A percentile compares a stretch with the other conserved stretches of the same genome.
Evolutionary conservation across 1,140 invertebrate species (phyloP).

Genomic region (Aphis craccivora): DNA sequence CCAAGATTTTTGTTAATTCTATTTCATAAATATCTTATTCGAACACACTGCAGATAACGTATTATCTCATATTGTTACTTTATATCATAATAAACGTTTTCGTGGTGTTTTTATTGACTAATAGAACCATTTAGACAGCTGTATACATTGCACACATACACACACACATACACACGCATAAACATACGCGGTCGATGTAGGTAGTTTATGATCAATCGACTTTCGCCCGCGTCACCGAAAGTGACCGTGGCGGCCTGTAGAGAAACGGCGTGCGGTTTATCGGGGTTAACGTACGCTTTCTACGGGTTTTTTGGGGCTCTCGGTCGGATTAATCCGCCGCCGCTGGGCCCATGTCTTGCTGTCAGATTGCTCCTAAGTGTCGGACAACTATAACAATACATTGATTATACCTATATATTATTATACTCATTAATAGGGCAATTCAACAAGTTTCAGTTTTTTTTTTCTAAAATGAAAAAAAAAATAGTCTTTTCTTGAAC

Average conservation of each 20-base stretch:
- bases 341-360: not conserved
- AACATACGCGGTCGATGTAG: not conserved
- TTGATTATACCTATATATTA: not conserved
- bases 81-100: not conserved
- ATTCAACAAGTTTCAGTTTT: not conserved
- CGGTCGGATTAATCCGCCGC: conserved; percentile 8
- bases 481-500: not conserved
- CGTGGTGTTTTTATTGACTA: not conserved
- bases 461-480: not conserved
- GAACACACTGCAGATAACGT: not conserved
- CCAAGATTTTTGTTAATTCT: not conserved
- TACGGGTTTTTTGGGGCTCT: conserved; percentile 35
- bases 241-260: not conserved
- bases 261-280: not conserved
- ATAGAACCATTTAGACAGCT: not conserved
- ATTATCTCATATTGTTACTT: not conserved
- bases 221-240: conserved; percentile 43
- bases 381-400: not conserved
- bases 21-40: not conserved
- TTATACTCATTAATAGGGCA: not conserved
- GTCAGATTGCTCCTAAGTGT: not conserved
- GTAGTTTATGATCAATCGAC: conserved; percentile 44
- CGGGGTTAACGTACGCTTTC: not conserved
- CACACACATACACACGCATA: not conserved
- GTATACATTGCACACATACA: not conserved